These are phyloP conservation scores for Heliconius charithonia DNA, from an alignment of 2,888 invertebrate species.

Conservation along the genomic window DNA sequence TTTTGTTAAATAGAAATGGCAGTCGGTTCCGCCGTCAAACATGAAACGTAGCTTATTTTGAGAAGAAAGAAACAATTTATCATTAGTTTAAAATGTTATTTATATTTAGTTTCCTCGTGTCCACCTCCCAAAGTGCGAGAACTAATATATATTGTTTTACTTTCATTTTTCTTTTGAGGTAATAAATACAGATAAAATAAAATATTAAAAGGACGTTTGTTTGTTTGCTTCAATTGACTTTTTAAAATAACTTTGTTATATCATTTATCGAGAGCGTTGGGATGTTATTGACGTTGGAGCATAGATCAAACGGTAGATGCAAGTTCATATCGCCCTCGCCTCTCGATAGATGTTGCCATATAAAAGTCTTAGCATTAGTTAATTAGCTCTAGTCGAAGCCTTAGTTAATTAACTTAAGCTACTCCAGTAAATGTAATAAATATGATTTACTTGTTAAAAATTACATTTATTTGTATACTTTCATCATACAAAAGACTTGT, in stretches of 20 bases:
- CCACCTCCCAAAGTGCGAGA: neutral
- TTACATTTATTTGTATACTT: too few relatives aligned
- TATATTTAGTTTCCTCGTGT: neutral
- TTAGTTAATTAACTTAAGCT: too few relatives aligned
- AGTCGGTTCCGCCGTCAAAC: neutral
- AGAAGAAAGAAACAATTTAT: constrained; percentile 1
- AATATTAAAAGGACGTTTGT: neutral
- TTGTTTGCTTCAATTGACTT: neutral
- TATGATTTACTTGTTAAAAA: too few relatives aligned
- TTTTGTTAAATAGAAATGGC: neutral
- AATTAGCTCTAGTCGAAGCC: too few relatives aligned
- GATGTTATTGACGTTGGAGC: too few relatives aligned
- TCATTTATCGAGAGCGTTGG: neutral
- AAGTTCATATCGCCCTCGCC: too few relatives aligned
- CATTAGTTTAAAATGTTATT: constrained; percentile 18
- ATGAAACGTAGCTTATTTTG: constrained; percentile 3
- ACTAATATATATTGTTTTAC: neutral
- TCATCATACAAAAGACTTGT: too few relatives aligned
- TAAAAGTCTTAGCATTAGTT: too few relatives aligned
- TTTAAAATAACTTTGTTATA: neutral
- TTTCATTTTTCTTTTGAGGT: neutral
- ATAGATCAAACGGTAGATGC: too few relatives aligned
- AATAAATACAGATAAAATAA: neutral
- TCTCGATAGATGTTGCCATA: too few relatives aligned
- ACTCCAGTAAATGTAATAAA: too few relatives aligned